Base-by-base conservation (phyloP, 2,888 invertebrate genomes). In the Glyphotaelius pellucidus region DNA sequence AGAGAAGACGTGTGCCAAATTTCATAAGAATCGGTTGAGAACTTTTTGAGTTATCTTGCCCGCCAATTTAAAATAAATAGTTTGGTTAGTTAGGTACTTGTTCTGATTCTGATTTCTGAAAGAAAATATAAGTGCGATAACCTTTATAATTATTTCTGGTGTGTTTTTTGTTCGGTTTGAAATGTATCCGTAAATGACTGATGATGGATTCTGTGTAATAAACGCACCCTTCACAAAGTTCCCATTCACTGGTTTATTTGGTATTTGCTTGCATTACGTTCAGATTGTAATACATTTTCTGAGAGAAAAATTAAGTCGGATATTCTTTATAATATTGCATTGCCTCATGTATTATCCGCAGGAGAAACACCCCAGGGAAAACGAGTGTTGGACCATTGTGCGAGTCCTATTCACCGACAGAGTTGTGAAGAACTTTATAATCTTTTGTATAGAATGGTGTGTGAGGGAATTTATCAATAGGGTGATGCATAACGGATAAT, bases 381-480 rank as follows among this genome's bases (percentile, higher is more conserved):
- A 7, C n/a, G 67, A n/a, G n/a, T 9, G n/a, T 67, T 67, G 9
- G 67, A 25, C 67, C n/a, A n/a, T 67, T 67, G 67, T 67, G 67
- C n/a, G 7, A 25, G 67, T 2, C 25, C n/a, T n/a, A 67, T 67
- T 67, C 67, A 67, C 7, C 67, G 2, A 67, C 67, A 67, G 67
- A 67, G n/a, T 67, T 67, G 67, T 67, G 67, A 67, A 67, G 67
- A 67, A 67, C 67, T 67, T 67, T 67, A 67, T 67, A 67, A 67
- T 67, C 67, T 67, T 67, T 67, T 67, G n/a, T 67, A 9, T 1
- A 67, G 25, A n/a, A 25, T 67, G 5, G 15, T 52, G 25, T n/a
- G 67, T 67, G 67, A 7, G 25, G 67, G 67, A 67, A 67, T n/a
- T 67, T 67, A 67, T 67, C n/a, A 67, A 25, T 25, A n/a, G 0